Conservation (phyloP, 2,113 vertebrate species). For the Rousettus leschenaultii region DNA sequence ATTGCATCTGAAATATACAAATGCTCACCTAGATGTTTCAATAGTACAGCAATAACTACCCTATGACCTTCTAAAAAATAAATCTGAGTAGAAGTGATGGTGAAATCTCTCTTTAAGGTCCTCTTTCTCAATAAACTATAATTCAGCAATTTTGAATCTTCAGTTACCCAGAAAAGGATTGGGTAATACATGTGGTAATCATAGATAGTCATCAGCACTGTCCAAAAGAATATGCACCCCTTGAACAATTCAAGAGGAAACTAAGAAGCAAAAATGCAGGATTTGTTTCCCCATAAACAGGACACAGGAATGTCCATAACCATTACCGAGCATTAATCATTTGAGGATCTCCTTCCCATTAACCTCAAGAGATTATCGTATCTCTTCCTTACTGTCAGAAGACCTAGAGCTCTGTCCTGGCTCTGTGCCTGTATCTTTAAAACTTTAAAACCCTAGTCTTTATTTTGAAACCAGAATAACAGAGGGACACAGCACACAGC, state of each 20-base stretch:
- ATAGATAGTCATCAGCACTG: background rate
- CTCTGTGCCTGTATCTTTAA: constrained; percentile 29
- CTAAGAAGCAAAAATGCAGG: background rate
- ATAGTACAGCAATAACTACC: background rate
- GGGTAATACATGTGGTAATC: background rate
- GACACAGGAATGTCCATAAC: background rate
- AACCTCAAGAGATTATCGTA: background rate
- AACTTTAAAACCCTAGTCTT: constrained; percentile 14
- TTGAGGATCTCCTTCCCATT: background rate
- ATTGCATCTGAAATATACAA: background rate
- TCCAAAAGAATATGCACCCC: background rate
- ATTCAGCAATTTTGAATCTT: constrained; percentile 1
- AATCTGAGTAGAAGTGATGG: background rate
- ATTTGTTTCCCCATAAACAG: background rate
- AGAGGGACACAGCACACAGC: background rate
- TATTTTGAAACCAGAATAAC: constrained; percentile 58
- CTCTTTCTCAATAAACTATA: constrained; percentile 29
- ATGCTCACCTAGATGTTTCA: background rate
- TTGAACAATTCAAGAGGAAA: constrained; percentile 20
- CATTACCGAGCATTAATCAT: background rate
- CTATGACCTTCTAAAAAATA: background rate
- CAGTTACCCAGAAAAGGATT: constrained; percentile 24
- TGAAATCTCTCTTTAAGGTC: background rate
- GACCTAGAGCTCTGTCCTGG: background rate
- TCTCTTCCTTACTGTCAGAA: constrained; percentile 22